Evolutionary conservation across 2,888 invertebrate species (phyloP), one percentile per base, ranked within the genome.

Genomic region (Suillia variegata): DNA sequence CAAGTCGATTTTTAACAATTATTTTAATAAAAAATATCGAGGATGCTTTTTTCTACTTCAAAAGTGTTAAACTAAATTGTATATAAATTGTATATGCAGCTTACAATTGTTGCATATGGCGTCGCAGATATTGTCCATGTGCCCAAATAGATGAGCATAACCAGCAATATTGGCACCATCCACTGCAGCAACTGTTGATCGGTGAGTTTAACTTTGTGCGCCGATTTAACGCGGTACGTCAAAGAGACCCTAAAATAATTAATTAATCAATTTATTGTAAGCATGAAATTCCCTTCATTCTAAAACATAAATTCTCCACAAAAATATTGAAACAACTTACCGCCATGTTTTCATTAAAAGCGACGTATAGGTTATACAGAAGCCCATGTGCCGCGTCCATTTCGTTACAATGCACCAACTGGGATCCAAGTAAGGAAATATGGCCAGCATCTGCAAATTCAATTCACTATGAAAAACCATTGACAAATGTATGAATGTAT

Each of bases 281-380:
- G n/a, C n/a, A n/a, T n/a, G n/a, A 26, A 31, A 24, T 31, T 24
- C 24, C 12, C 12, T 13, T 21, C 2, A 24, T 26, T 50, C 15
- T 31, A 48, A n/a, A 8, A n/a, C n/a, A n/a, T n/a, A n/a, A n/a
- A n/a, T n/a, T n/a, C n/a, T n/a, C 2, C 2, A 13, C 31, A 21
- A 49, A 13, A 22, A 15, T 51, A 13, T 1, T 15, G 6, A 18
- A 31, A 2, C 48, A 47, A 65, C 72, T 83, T 82, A 93, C 94
- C 95, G 88, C 96, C 96, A 96, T 12, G 96, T 96, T 83, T 96
- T 96, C 90, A 96, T 92, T 2, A 96, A 85, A 47, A 96, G 84
- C 8, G 96, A 94, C 10, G 95, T 95, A 78, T 96, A 96, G 1
- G 96, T 94, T 61, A 96, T 88, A 75, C 93, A 93, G 79, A 96